Evolutionary conservation across 2,797 vertebrate species (phyloP).

Genomic region (Mastacembelus armatus): DNA sequence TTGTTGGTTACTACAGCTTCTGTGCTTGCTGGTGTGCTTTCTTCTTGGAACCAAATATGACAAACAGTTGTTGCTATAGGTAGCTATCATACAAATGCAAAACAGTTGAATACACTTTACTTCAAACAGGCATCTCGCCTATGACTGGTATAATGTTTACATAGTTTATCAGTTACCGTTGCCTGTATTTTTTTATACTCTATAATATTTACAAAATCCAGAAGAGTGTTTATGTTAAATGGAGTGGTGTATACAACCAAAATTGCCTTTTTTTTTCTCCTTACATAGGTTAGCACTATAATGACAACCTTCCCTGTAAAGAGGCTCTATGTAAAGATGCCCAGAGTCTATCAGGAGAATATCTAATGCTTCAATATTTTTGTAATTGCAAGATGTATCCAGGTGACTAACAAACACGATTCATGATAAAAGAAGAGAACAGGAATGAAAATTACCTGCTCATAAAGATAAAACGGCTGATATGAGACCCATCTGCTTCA

Average conservation of each 20-base stretch:
- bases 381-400: constrained; percentile 6
- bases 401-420: constrained; percentile 12
- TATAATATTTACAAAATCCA: constrained; percentile 15
- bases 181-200: neutral
- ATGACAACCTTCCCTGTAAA: constrained; percentile 9
- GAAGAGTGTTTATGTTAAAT: constrained; percentile 17
- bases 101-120: constrained; percentile 12
- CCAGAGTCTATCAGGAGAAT: neutral
- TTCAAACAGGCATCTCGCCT: constrained; percentile 13
- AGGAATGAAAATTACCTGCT: constrained; percentile 4
- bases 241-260: constrained; percentile 9
- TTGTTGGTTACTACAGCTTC: constrained; percentile 4
- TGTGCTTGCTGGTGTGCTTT: constrained; percentile 13
- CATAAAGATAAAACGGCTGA: constrained; percentile 32
- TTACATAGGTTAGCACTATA: no score
- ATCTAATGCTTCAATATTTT: neutral
- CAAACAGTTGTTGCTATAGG: constrained; percentile 20
- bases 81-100: constrained; percentile 15
- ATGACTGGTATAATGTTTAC: constrained; percentile 27
- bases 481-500: constrained; percentile 37
- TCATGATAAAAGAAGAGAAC: constrained; percentile 12
- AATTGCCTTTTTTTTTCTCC: neutral
- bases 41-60: constrained; percentile 20
- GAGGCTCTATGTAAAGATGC: neutral
- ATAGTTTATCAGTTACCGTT: constrained; percentile 13